These are phyloP conservation scores for Stercorarius parasiticus DNA, from an alignment of 2,113 vertebrate species.

Conservation along the genomic window DNA sequence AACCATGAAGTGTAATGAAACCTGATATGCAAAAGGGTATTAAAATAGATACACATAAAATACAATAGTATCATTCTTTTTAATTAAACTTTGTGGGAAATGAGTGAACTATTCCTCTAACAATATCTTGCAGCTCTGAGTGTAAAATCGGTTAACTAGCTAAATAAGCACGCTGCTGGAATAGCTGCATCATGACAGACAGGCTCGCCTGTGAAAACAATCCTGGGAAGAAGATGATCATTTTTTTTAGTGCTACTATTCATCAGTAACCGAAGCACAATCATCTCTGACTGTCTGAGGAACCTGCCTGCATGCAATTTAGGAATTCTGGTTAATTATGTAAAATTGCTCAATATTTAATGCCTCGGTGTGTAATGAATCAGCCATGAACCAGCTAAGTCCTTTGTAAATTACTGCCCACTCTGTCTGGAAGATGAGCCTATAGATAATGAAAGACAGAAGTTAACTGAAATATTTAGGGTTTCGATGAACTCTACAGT, in stretches of 20 bases:
- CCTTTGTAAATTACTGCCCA: conserved; percentile 19
- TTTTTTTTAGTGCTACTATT: background rate
- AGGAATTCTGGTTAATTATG: conserved; percentile 42
- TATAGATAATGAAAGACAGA: background rate
- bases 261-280: background rate
- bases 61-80: background rate
- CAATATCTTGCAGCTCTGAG: background rate
- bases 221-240: background rate
- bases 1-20: background rate
- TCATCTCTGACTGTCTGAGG: background rate
- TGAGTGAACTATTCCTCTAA: background rate
- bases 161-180: background rate
- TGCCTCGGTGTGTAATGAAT: conserved; percentile 10
- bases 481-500: background rate
- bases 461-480: conserved; percentile 28
- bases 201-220: background rate
- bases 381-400: background rate
- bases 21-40: background rate
- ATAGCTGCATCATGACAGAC: background rate
- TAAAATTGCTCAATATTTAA: conserved; percentile 47
- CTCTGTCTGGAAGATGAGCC: background rate
- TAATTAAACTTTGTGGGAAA: background rate
- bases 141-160: background rate
- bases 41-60: background rate
- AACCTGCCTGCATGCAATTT: background rate